phyloP scores from a whole-genome alignment of 2,113 vertebrate genomes.

The Cryptoleucopteryx plumbea region DNA sequence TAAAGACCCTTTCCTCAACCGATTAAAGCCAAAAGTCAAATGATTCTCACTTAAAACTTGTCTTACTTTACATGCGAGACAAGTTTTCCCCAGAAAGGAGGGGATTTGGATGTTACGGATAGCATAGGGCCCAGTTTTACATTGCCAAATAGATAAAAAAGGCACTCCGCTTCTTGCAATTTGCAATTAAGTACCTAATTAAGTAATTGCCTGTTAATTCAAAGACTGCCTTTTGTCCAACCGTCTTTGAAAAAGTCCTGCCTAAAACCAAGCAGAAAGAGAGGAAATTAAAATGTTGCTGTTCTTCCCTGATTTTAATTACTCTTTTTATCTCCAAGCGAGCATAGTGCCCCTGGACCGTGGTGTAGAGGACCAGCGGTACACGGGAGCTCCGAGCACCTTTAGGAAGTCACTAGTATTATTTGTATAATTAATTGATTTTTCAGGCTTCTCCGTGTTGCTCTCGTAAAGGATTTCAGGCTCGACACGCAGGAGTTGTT shows the following conservation, averaged over 20 bases:
- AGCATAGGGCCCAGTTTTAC: not conserved
- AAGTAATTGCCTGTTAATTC: constrained; percentile 30
- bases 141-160: not conserved
- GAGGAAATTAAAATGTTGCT: not conserved
- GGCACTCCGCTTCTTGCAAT: not conserved
- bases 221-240: not conserved
- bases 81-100: not conserved
- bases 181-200: constrained; percentile 22
- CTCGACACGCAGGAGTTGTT: not conserved
- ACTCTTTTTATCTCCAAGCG: not conserved
- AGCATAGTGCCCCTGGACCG: fast-evolving
- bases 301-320: constrained; percentile 8
- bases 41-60: not conserved
- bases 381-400: not conserved
- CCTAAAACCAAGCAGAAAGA: not conserved
- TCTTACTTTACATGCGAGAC: not conserved
- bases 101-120: not conserved
- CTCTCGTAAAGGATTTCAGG: not conserved
- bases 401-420: not conserved
- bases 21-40: not conserved
- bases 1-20: not conserved
- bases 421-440: constrained; percentile 4
- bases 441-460: not conserved
- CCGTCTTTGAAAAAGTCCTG: not conserved
- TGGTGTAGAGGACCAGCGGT: not conserved